Percentiles rank a stretch among this genome's conserved stretches.
These are phyloP conservation scores for Aulostomus chinensis DNA, from an alignment of 2,797 vertebrate genomes.

Conservation along the genomic window DNA sequence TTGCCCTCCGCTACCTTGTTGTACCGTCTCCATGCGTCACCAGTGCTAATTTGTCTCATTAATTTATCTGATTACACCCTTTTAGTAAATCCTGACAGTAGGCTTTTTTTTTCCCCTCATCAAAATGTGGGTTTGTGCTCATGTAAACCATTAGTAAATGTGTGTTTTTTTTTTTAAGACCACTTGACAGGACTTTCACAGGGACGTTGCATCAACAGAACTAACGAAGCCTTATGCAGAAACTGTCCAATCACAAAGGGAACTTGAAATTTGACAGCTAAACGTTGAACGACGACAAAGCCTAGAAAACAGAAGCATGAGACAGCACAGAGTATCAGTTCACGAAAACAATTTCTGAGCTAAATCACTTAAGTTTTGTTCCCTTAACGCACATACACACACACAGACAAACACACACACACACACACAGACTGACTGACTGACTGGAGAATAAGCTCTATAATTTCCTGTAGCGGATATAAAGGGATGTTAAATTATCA, in stretches of 20 bases:
- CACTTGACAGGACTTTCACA: neutral
- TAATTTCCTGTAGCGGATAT: slow-evolving; percentile 74
- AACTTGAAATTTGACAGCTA: neutral
- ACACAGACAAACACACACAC: slow-evolving; percentile 6
- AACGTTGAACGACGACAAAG: neutral
- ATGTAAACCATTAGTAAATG: no score
- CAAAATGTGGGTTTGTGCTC: no score
- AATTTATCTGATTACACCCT: no score
- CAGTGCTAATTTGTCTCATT: no score
- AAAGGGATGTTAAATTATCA: slow-evolving; percentile 69
- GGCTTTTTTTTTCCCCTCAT: no score
- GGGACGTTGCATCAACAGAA: neutral
- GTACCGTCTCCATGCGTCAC: no score
- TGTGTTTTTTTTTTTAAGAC: no score
- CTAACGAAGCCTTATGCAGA: no score
- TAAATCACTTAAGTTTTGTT: slow-evolving; percentile 3
- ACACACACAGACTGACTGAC: slow-evolving; percentile 8
- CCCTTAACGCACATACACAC: slow-evolving; percentile 13
- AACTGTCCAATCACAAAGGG: no score
- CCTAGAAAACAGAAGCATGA: slow-evolving; percentile 16
- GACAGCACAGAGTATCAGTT: slow-evolving; percentile 11
- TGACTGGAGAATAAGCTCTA: slow-evolving; percentile 41
- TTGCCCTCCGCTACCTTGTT: no score
- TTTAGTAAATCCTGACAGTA: no score
- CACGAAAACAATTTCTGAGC: slow-evolving; percentile 4